Evolutionary conservation across 2,797 vertebrate genomes (phyloP).

Genomic region (Epinephelus malabaricus): DNA sequence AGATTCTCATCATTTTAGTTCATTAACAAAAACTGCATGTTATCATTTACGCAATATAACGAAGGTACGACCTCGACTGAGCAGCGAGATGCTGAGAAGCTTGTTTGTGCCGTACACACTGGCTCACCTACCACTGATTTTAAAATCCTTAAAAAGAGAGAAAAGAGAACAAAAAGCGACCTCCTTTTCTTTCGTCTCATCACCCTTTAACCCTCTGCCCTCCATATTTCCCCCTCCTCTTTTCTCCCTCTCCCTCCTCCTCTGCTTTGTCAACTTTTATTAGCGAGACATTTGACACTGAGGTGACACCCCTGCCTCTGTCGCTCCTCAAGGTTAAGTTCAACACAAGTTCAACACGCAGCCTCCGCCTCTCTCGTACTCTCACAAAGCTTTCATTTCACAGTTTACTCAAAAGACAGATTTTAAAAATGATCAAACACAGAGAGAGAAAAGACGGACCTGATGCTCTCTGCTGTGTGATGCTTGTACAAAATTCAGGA

Average conservation of each 20-base stretch:
- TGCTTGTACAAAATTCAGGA: background rate
- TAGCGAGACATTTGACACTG: conserved; percentile 53
- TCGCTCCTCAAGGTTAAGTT: conserved; percentile 58
- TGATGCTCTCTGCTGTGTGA: background rate
- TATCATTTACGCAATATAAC: too few species aligned
- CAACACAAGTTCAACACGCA: conserved; percentile 52
- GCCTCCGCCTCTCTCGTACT: background rate
- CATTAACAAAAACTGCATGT: too few species aligned
- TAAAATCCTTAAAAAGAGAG: too few species aligned
- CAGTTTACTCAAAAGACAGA: background rate
- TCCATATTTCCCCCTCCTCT: conserved; percentile 29
- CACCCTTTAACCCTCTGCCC: conserved; percentile 47
- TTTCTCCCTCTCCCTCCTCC: conserved; percentile 16
- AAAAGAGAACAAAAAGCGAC: background rate
- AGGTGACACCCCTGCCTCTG: conserved; percentile 46
- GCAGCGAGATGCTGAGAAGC: too few species aligned
- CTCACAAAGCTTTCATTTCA: background rate
- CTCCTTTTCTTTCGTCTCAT: conserved; percentile 18
- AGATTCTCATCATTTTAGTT: too few species aligned
- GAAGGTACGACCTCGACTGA: too few species aligned
- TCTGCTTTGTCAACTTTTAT: conserved; percentile 60
- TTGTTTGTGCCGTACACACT: too few species aligned
- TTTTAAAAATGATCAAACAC: background rate
- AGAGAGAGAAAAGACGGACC: background rate
- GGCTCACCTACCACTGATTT: too few species aligned